Conservation (phyloP, 2,113 vertebrate genomes). For the Arizona elegans region DNA sequence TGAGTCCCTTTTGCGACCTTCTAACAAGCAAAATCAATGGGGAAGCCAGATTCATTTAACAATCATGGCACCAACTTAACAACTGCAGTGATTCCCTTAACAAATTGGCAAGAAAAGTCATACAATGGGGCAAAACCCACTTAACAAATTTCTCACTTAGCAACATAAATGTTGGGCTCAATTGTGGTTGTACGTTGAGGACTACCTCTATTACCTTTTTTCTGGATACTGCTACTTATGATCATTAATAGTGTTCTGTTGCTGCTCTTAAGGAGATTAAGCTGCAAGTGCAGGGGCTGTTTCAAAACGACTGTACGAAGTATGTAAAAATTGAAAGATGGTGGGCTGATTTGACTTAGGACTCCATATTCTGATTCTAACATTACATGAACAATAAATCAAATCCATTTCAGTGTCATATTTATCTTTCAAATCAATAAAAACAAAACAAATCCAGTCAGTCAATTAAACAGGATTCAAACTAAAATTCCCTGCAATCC, state of each 20-base stretch:
- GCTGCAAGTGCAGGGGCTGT: no score
- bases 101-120: no score
- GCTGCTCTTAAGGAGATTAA: background rate
- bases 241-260: background rate
- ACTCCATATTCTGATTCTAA: background rate
- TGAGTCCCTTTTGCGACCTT: no score
- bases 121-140: no score
- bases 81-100: no score
- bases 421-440: background rate
- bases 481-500: background rate
- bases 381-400: background rate
- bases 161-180: no score
- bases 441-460: background rate
- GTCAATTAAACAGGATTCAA: background rate
- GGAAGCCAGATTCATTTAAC: no score
- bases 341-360: background rate
- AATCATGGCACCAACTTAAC: no score
- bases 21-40: no score
- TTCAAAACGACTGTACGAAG: background rate
- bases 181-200: no score
- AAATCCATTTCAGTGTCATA: background rate
- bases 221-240: background rate
- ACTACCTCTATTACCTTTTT: background rate
- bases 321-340: background rate
- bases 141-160: no score